phyloP scores from a whole-genome alignment of 2,797 vertebrate species.

The Sebastes flavidus region DNA sequence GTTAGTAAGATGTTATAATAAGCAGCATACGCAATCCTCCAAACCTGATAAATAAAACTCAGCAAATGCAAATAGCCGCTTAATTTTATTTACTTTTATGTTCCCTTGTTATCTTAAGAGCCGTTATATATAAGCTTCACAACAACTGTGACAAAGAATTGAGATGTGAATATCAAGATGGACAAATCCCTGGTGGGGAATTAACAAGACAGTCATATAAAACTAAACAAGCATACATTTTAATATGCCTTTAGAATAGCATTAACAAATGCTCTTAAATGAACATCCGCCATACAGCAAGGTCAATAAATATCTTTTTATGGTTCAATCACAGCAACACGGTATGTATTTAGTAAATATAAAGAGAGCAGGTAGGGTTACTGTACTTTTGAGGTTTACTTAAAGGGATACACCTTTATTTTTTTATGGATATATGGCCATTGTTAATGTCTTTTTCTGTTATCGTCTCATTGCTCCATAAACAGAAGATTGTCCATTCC shows the following conservation, averaged over 20 bases:
- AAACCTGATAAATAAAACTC: constrained; percentile 13
- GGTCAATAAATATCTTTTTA: constrained; percentile 22
- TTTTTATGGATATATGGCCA: neutral
- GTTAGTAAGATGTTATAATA: neutral
- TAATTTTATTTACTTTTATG: constrained; percentile 12
- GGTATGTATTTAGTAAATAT: neutral
- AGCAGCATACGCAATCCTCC: neutral
- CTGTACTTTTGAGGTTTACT: neutral
- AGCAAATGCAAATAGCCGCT: neutral
- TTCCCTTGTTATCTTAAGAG: constrained; percentile 15
- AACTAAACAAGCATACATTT: constrained; percentile 54
- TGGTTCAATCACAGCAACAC: constrained; percentile 1
- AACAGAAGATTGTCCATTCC: neutral
- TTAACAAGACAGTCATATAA: constrained; percentile 28
- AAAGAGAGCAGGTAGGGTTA: neutral
- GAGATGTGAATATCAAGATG: constrained; percentile 3
- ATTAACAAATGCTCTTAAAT: constrained; percentile 20
- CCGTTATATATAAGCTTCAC: neutral
- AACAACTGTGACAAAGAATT: neutral
- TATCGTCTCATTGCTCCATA: neutral
- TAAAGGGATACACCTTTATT: neutral
- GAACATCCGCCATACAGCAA: neutral
- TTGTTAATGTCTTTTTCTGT: neutral
- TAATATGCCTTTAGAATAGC: constrained; percentile 50
- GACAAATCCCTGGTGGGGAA: constrained; percentile 13